Percentiles rank a stretch among this genome's conserved stretches.
Conservation (phyloP, 2,888 invertebrate genomes). For the Scelioninae gen. 2 region DNA sequence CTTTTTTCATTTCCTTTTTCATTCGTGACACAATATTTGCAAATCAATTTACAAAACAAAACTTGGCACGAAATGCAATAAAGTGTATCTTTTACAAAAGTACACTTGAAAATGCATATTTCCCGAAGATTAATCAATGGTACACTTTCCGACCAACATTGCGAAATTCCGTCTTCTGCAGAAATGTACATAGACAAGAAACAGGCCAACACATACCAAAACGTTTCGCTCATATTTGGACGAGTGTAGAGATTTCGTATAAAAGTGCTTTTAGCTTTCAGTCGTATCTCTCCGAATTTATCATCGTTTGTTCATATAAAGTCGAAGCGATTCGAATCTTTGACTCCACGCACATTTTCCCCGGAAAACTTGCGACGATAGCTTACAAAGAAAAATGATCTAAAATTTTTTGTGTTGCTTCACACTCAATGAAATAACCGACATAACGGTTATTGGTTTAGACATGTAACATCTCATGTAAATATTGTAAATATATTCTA, state of each 20-base stretch:
- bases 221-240: constrained; percentile 40
- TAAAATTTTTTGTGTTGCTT: constrained; percentile 10
- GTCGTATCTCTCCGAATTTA: constrained; percentile 34
- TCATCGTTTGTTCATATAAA: constrained; percentile 43
- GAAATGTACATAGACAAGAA: constrained; percentile 10
- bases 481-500: too few relatives aligned
- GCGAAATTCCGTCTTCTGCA: constrained; percentile 5
- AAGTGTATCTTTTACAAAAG: constrained; percentile 2
- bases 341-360: constrained; percentile 27
- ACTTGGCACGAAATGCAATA: background rate
- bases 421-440: background rate
- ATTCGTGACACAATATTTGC: background rate
- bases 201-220: constrained; percentile 10
- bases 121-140: constrained; percentile 9
- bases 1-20: background rate
- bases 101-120: background rate
- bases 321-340: constrained; percentile 40
- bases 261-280: constrained; percentile 44
- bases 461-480: too few relatives aligned
- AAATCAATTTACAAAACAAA: background rate
- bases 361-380: constrained; percentile 22
- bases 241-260: constrained; percentile 31
- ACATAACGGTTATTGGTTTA: constrained; percentile 1
- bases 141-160: background rate
- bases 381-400: constrained; percentile 33